Percentiles rank a stretch among this genome's conserved stretches.
phyloP scores from a whole-genome alignment of 2,113 vertebrate genomes.

The Suricata suricatta region DNA sequence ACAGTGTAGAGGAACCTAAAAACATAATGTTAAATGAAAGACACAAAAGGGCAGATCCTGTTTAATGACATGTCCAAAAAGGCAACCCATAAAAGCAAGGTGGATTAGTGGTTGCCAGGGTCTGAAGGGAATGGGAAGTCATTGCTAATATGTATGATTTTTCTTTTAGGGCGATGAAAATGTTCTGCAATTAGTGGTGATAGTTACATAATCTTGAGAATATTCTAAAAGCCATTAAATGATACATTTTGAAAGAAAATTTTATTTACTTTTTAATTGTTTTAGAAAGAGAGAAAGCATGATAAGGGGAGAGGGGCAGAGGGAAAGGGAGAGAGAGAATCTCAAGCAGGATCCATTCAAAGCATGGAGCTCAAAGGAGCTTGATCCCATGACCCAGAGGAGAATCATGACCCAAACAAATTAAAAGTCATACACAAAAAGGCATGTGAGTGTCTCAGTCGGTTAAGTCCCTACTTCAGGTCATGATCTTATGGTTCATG shows the following conservation, averaged over 20 bases:
- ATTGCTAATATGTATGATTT: background rate
- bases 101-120: background rate
- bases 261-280: no score
- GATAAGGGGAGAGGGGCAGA: no score
- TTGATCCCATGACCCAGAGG: no score
- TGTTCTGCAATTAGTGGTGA: background rate
- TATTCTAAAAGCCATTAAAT: background rate
- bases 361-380: no score
- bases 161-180: background rate
- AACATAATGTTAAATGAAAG: background rate
- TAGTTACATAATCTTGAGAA: background rate
- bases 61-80: background rate
- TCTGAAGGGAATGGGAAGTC: background rate
- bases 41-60: background rate
- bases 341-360: no score
- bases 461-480: no score
- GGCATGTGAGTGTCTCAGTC: no score
- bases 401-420: no score
- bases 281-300: no score
- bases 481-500: no score
- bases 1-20: background rate
- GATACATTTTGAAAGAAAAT: background rate
- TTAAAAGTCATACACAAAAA: no score
- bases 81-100: background rate
- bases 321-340: no score